Percentiles rank a stretch among this genome's conserved stretches.
Evolutionary conservation across 1,140 invertebrate species (phyloP).

Genomic region (Lordiphosa clarofinis): DNA sequence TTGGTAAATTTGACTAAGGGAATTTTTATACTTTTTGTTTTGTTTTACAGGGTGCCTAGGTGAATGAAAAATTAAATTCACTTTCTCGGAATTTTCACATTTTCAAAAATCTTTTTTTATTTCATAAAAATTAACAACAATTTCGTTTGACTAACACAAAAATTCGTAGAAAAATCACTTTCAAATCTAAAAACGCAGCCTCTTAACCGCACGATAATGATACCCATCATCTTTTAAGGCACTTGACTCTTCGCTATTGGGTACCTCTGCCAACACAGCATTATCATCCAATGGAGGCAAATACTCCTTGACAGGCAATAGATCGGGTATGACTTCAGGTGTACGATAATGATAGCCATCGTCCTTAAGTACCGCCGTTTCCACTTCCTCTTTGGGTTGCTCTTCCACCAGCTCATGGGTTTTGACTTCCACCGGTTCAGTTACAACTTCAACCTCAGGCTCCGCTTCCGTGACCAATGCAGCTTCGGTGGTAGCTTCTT

Average conservation of each 20-base stretch:
- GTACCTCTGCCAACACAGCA: conserved; percentile 41
- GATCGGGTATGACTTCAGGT: conserved; percentile 43
- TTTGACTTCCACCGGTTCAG: conserved; percentile 25
- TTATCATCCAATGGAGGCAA: conserved; percentile 54
- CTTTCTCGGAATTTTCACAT: no score
- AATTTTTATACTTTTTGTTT: no score
- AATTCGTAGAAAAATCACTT: no score
- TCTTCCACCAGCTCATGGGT: conserved; percentile 29
- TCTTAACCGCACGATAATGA: conserved; percentile 59
- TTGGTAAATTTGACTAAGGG: no score
- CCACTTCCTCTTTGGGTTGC: conserved; percentile 39
- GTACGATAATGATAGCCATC: conserved; percentile 61
- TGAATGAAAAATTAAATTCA: no score
- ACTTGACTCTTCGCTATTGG: conserved; percentile 44
- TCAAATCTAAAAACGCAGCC: conserved; percentile 38
- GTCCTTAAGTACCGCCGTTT: conserved; percentile 33
- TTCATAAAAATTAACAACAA: no score
- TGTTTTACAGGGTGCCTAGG: no score
- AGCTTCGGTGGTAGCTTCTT: conserved; percentile 32
- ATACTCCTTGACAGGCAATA: conserved; percentile 48
- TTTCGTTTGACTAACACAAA: no score
- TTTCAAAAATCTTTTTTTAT: no score
- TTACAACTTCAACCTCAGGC: conserved; percentile 25
- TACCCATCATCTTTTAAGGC: conserved; percentile 67
- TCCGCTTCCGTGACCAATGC: conserved; percentile 13